These are phyloP conservation scores for Ctenodactylus gundi DNA, from an alignment of 2,113 vertebrate genomes.

Conservation along the genomic window DNA sequence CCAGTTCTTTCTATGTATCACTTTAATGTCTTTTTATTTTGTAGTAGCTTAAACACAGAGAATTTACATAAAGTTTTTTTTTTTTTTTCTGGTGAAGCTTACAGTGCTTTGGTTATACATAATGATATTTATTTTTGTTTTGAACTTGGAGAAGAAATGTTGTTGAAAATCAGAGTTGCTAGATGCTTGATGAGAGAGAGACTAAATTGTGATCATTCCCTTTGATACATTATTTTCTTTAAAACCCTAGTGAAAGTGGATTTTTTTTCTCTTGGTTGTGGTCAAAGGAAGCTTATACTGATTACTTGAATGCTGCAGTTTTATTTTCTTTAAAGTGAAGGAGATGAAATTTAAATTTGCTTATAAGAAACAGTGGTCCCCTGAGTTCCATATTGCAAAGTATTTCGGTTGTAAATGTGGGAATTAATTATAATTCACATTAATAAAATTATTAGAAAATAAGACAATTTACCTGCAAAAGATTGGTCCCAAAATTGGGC, in stretches of 20 bases:
- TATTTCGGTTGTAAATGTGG: slow-evolving; percentile 29
- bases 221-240: background rate
- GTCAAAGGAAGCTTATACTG: background rate
- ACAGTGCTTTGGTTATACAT: background rate
- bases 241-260: background rate
- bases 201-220: background rate
- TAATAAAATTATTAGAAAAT: background rate
- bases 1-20: background rate
- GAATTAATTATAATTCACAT: slow-evolving; percentile 25
- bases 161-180: background rate
- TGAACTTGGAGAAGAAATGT: background rate
- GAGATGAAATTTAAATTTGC: slow-evolving; percentile 40
- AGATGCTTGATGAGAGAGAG: background rate
- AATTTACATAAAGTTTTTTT: background rate
- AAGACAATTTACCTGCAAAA: background rate
- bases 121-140: background rate
- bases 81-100: background rate
- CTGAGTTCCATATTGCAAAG: background rate
- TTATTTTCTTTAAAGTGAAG: slow-evolving; percentile 33
- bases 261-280: background rate
- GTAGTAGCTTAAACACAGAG: background rate
- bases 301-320: slow-evolving; percentile 2
- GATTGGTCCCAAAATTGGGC: background rate
- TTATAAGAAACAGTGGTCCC: background rate
- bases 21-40: background rate